These are phyloP conservation scores for Meteorus cinctellus DNA, from an alignment of 2,888 invertebrate species.

Conservation along the genomic window DNA sequence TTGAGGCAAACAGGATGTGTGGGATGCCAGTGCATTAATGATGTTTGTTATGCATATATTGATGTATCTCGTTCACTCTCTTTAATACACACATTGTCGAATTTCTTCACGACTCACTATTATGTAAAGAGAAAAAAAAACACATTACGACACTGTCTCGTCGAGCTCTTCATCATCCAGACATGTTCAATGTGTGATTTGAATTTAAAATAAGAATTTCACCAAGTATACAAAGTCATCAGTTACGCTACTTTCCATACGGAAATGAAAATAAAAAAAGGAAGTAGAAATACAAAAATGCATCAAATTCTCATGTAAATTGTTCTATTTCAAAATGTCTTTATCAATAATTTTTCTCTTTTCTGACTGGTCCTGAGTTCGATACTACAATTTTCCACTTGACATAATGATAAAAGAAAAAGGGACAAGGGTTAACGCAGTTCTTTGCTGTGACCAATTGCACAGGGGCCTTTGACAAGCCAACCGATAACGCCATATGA, in stretches of 20 bases:
- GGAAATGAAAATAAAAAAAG: neutral
- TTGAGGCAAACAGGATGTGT: neutral
- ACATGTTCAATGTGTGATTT: constrained; percentile 13
- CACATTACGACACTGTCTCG: constrained; percentile 23
- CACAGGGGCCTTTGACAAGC: constrained; percentile 57
- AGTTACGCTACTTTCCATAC: constrained; percentile 2
- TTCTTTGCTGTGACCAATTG: constrained; percentile 11
- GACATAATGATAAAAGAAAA: constrained; percentile 26
- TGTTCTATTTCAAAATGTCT: no score
- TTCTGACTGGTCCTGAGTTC: neutral
- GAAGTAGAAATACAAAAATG: neutral
- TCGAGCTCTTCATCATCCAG: constrained; percentile 8
- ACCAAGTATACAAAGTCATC: constrained; percentile 10
- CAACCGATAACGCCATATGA: constrained; percentile 50
- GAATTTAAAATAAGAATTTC: constrained; percentile 23
- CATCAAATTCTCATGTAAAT: neutral
- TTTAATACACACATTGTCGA: neutral
- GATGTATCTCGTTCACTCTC: neutral
- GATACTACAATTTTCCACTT: constrained; percentile 22
- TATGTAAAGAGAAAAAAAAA: neutral
- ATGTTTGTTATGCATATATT: neutral
- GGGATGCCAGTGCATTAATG: neutral
- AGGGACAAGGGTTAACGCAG: neutral
- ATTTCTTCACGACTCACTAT: constrained; percentile 10
- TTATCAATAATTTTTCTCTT: neutral